A percentile compares a stretch with the other conserved stretches of the same genome.
These are phyloP conservation scores for Zophobas morio DNA, from an alignment of 1,140 invertebrate genomes.

Conservation along the genomic window DNA sequence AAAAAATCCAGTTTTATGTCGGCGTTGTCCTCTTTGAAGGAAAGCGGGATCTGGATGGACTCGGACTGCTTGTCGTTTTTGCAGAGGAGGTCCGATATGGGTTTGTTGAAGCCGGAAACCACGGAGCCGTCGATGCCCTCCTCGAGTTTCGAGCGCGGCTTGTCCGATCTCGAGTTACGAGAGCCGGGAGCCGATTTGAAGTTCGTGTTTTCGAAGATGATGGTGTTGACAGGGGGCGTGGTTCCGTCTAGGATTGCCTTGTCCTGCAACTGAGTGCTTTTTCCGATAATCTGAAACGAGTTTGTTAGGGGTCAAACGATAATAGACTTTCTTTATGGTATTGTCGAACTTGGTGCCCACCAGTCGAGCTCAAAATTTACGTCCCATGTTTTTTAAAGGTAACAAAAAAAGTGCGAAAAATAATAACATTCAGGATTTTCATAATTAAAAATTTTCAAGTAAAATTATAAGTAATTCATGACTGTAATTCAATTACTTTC, in stretches of 20 bases:
- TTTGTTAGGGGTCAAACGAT: not conserved
- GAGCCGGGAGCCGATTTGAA: constrained; percentile 78
- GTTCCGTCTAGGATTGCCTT: constrained; percentile 79
- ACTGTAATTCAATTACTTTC: too few species aligned
- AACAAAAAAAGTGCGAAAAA: too few species aligned
- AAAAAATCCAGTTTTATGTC: constrained; percentile 96
- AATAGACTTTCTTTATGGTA: too few species aligned
- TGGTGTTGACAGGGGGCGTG: constrained; percentile 86
- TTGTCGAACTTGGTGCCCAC: too few species aligned
- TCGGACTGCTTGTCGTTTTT: constrained; percentile 69
- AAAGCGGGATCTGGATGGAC: constrained; percentile 74
- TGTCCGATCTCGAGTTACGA: constrained; percentile 63
- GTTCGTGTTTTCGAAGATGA: constrained; percentile 94
- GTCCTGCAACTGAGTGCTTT: constrained; percentile 69
- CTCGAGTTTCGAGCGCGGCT: constrained; percentile 60
- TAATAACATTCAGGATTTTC: too few species aligned
- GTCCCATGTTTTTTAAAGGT: too few species aligned
- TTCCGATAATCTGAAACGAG: constrained; percentile 56
- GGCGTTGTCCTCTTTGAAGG: constrained; percentile 83
- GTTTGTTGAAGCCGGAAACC: constrained; percentile 74
- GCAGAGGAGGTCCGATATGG: constrained; percentile 72
- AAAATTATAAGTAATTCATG: too few species aligned
- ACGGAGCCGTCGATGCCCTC: constrained; percentile 62
- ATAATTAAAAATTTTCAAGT: too few species aligned
- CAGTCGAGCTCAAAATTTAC: too few species aligned